Conservation (phyloP, 2,113 vertebrate species). For the Labeo rohita region DNA sequence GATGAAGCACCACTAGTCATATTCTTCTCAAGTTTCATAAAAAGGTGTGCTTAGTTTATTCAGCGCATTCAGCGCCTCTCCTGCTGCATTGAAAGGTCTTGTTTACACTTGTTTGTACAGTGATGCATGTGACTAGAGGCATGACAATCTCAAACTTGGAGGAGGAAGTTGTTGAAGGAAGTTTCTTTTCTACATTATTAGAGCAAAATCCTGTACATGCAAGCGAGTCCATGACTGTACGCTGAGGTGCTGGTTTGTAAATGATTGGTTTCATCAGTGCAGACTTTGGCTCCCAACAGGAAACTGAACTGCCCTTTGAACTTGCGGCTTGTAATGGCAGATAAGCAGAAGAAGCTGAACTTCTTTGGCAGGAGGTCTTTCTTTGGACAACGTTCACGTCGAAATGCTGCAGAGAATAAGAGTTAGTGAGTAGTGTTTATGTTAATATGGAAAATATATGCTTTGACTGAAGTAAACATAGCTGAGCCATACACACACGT, state of each 20-base stretch:
- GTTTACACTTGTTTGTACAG: slow-evolving; percentile 33
- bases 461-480: background rate
- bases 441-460: background rate
- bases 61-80: background rate
- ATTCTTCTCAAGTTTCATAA: background rate
- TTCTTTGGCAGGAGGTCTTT: slow-evolving; percentile 71
- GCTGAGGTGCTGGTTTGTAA: slow-evolving; percentile 59
- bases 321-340: slow-evolving; percentile 70
- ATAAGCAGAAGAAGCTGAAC: slow-evolving; percentile 76
- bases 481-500: background rate
- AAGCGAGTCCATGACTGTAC: slow-evolving; percentile 22
- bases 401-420: slow-evolving; percentile 58
- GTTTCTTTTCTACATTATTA: background rate
- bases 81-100: background rate
- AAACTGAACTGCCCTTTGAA: slow-evolving; percentile 69
- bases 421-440: slow-evolving; percentile 72
- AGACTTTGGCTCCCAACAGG: slow-evolving; percentile 67
- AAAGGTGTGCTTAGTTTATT: slow-evolving; percentile 31
- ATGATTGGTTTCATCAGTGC: slow-evolving; percentile 69
- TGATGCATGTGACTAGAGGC: background rate
- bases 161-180: slow-evolving; percentile 10
- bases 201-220: background rate
- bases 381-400: slow-evolving; percentile 56
- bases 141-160: background rate
- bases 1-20: background rate